These are phyloP conservation scores for Crocodylus rhombifer DNA, from an alignment of 2,797 vertebrate genomes.

Conservation along the genomic window DNA sequence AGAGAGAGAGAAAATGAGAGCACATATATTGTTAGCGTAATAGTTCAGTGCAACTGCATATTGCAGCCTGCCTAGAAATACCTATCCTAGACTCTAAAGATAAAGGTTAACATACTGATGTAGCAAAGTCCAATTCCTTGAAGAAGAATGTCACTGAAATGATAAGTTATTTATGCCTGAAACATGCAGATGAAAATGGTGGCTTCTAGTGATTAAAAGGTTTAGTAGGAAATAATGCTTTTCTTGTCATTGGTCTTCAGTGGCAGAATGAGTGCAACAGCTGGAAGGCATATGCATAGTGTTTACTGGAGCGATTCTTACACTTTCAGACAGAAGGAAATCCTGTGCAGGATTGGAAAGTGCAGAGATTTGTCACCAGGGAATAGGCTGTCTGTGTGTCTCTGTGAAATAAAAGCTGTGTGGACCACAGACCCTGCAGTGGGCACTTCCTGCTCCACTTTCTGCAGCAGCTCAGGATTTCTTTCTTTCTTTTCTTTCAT, in stretches of 20 bases:
- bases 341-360: constrained; percentile 81
- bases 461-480: constrained; percentile 38
- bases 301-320: constrained; percentile 80
- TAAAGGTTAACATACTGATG: background rate
- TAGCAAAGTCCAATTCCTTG: constrained; percentile 70
- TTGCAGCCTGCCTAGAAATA: background rate
- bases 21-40: background rate
- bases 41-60: constrained; percentile 19
- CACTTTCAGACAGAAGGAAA: constrained; percentile 86
- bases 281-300: constrained; percentile 84
- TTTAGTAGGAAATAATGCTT: constrained; percentile 81
- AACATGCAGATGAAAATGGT: constrained; percentile 68
- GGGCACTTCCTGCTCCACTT: constrained; percentile 66
- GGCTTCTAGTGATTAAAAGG: constrained; percentile 76
- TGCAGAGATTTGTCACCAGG: constrained; percentile 73
- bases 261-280: constrained; percentile 77
- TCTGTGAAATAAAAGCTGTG: constrained; percentile 76
- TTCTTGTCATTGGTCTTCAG: constrained; percentile 78
- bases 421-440: constrained; percentile 70
- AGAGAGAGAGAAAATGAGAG: no score
- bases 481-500: constrained; percentile 10
- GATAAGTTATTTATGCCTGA: constrained; percentile 5
- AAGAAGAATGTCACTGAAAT: constrained; percentile 55
- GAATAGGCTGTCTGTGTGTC: constrained; percentile 77
- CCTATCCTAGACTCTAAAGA: background rate